These are phyloP conservation scores for Sarcoramphus papa DNA, from an alignment of 2,797 vertebrate species.

Conservation along the genomic window DNA sequence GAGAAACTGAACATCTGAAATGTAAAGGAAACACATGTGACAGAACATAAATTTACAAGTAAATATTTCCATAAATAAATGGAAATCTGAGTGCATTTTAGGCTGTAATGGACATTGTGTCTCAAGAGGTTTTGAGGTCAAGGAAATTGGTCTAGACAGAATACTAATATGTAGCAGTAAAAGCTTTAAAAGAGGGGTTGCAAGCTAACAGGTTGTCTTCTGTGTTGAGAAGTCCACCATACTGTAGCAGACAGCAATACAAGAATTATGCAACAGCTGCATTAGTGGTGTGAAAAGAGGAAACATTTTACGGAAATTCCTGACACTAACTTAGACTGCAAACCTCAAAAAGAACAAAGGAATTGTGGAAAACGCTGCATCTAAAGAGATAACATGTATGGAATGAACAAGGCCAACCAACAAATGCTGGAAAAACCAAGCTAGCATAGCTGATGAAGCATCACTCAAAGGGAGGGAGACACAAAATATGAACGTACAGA, in stretches of 20 bases:
- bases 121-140: not conserved
- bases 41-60: not conserved
- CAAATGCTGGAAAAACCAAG: not conserved
- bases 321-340: not conserved
- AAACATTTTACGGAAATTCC: not conserved
- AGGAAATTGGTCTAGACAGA: not conserved
- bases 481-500: not conserved
- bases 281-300: not conserved
- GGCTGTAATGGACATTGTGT: not conserved
- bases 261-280: not conserved
- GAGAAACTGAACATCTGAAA: not conserved
- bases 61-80: not conserved
- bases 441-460: not conserved
- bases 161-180: not conserved
- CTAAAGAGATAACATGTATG: not conserved
- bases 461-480: not conserved
- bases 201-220: not conserved
- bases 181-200: not conserved
- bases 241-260: not conserved
- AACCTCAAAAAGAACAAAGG: not conserved
- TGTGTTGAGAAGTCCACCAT: not conserved
- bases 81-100: not conserved
- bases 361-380: not conserved
- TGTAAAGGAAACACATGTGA: not conserved
- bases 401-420: not conserved